Percentiles rank a stretch among this genome's conserved stretches.
Evolutionary conservation across 2,113 vertebrate genomes (phyloP).

Genomic region (Amphiprion percula): DNA sequence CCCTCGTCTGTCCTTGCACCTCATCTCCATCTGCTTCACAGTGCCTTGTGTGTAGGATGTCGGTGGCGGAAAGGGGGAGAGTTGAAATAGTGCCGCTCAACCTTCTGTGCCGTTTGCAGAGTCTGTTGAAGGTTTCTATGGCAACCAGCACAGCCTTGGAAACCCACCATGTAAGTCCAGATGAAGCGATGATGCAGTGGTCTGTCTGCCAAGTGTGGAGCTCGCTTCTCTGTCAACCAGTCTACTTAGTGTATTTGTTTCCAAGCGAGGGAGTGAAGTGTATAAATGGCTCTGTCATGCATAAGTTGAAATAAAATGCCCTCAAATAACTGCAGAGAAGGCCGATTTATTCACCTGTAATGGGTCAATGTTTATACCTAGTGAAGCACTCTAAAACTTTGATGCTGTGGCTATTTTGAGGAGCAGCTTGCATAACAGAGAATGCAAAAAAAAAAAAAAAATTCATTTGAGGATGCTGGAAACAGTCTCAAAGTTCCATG

Average conservation of each 20-base stretch:
- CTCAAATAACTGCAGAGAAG: not conserved
- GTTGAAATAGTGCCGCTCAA: constrained; percentile 63
- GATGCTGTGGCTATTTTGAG: constrained; percentile 42
- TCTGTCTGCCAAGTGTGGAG: constrained; percentile 41
- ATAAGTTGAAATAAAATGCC: not conserved
- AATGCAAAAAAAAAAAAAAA: not conserved
- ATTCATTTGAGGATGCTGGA: not conserved
- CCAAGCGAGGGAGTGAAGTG: constrained; percentile 17
- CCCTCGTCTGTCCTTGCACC: constrained; percentile 18
- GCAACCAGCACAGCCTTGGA: constrained; percentile 72
- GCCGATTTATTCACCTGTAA: constrained; percentile 42
- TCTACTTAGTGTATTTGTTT: constrained; percentile 27
- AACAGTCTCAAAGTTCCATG: constrained; percentile 32
- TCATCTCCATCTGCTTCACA: constrained; percentile 39
- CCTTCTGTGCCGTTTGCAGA: constrained; percentile 71
- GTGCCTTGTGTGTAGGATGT: constrained; percentile 37
- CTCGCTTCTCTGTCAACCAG: constrained; percentile 37
- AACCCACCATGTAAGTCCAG: constrained; percentile 68
- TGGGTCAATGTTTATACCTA: not conserved
- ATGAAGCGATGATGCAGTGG: constrained; percentile 64
- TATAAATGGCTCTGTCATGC: not conserved
- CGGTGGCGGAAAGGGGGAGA: constrained; percentile 33
- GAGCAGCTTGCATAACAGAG: constrained; percentile 22
- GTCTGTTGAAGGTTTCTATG: constrained; percentile 76
- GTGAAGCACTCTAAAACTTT: constrained; percentile 36